Conservation (phyloP, 1,140 invertebrate genomes). For the Scylla paramamosain region DNA sequence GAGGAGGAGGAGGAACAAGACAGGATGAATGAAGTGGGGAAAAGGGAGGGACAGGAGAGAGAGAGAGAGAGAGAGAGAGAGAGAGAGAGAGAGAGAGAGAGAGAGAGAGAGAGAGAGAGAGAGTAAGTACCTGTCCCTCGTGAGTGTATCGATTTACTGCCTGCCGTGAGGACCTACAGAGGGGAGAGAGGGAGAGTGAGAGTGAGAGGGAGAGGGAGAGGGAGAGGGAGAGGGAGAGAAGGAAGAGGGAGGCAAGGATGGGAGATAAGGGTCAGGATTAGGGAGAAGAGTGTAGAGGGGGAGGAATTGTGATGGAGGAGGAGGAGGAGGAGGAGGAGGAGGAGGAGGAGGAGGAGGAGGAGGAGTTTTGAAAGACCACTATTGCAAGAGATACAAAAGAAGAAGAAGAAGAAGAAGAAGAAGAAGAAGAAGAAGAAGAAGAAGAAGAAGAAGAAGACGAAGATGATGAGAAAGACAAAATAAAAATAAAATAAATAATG, state of each 20-base stretch:
- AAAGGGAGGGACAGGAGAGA: not conserved
- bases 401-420: too few relatives aligned
- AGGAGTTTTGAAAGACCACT: too few relatives aligned
- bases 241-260: not conserved
- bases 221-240: not conserved
- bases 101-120: too few relatives aligned
- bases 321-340: slow-evolving; percentile 18
- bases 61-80: not conserved
- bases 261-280: not conserved
- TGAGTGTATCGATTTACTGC: too few relatives aligned
- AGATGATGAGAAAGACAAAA: too few relatives aligned
- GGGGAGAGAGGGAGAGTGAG: not conserved
- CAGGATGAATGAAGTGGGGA: not conserved
- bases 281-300: not conserved
- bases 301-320: not conserved
- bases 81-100: too few relatives aligned
- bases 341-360: not conserved
- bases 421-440: too few relatives aligned
- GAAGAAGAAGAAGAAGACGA: too few relatives aligned
- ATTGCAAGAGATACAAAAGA: too few relatives aligned
- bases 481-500: too few relatives aligned
- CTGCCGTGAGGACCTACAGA: too few relatives aligned
- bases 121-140: too few relatives aligned
- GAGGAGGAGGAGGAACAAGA: not conserved
- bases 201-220: slow-evolving; percentile 8